A percentile compares a stretch with the other conserved stretches of the same genome.
Evolutionary conservation across 2,113 vertebrate species (phyloP).

Genomic region (Heterochromis multidens): DNA sequence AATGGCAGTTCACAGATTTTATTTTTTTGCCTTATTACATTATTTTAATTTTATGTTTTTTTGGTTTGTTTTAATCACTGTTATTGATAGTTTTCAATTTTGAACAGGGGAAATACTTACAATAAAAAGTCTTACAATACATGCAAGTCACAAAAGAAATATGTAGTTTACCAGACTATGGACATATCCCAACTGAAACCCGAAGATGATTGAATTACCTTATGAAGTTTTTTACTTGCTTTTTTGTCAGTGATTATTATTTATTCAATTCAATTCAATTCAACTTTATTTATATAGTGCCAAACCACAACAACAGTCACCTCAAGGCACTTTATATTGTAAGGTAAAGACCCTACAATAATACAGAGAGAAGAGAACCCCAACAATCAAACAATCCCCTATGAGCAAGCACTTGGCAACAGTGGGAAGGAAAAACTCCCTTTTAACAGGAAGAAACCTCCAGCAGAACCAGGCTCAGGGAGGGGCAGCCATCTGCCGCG

Average conservation of each 20-base stretch:
- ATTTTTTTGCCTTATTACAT: neutral
- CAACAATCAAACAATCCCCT: neutral
- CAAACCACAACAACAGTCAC: neutral
- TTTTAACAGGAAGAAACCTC: neutral
- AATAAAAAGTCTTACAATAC: too few relatives aligned
- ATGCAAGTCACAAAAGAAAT: too few relatives aligned
- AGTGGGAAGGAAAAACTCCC: neutral
- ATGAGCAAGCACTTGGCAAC: neutral
- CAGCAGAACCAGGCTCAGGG: too few relatives aligned
- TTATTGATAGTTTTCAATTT: too few relatives aligned
- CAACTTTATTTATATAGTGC: neutral
- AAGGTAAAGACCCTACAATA: neutral
- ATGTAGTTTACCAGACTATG: too few relatives aligned
- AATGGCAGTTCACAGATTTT: neutral
- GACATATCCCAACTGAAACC: too few relatives aligned
- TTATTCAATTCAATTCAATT: neutral
- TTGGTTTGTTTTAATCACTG: too few relatives aligned
- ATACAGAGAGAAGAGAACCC: neutral
- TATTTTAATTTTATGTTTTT: too few relatives aligned
- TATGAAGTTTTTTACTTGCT: neutral
- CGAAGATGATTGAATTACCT: too few relatives aligned
- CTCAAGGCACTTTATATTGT: neutral
- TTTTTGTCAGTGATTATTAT: neutral
- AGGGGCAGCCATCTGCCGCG: too few relatives aligned
- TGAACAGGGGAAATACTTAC: too few relatives aligned